phyloP scores from a whole-genome alignment of 37 sponge, comb jelly and placozoan species.

The Petrosia ficiformis region DNA sequence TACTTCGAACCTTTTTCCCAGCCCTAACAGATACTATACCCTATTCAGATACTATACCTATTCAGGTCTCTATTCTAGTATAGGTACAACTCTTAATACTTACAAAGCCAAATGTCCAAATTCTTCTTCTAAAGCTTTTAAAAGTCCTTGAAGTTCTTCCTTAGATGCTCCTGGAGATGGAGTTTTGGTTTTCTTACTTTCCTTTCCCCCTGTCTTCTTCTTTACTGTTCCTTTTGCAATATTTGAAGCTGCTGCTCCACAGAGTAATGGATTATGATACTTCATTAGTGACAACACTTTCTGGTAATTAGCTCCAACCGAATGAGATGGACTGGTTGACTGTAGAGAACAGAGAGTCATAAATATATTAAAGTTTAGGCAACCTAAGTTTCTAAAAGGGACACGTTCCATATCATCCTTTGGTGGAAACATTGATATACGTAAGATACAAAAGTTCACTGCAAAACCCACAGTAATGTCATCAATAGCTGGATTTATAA shows the following conservation, averaged over 20 bases:
- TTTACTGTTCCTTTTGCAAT: neutral
- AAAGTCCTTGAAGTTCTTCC: conserved; percentile 35
- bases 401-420: no score
- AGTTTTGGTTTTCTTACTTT: neutral
- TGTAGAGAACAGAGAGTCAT: neutral
- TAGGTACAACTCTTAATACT: neutral
- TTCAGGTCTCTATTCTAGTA: no score
- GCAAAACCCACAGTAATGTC: no score
- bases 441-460: no score
- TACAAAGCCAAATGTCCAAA: conserved; percentile 43
- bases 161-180: neutral
- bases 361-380: neutral
- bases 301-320: conserved; percentile 71
- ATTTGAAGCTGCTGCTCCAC: conserved; percentile 56
- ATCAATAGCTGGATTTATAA: no score
- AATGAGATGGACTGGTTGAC: conserved; percentile 64
- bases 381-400: no score
- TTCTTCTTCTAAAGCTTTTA: conserved; percentile 47
- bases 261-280: conserved; percentile 49
- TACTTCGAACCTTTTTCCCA: no score
- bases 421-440: neutral
- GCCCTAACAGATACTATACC: no score
- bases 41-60: no score
- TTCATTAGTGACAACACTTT: conserved; percentile 63
- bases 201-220: neutral